Evolutionary conservation across 2,888 invertebrate genomes (phyloP).

Genomic region (Archips xylosteana): DNA sequence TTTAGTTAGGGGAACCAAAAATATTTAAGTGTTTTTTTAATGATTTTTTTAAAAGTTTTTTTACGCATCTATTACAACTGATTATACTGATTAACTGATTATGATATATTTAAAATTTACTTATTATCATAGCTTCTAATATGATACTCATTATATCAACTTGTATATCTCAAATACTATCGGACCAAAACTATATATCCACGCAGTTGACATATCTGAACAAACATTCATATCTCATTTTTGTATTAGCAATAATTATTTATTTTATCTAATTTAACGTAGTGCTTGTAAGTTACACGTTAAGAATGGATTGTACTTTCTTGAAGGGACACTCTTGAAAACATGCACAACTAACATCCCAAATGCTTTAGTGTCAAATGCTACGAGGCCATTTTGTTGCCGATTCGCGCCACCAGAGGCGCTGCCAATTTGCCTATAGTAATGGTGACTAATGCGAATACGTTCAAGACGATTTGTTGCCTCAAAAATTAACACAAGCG

Average conservation of each 20-base stretch:
- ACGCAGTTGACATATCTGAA: constrained; percentile 78
- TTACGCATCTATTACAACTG: constrained; percentile 19
- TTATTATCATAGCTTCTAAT: constrained; percentile 39
- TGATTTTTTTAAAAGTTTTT: constrained; percentile 14
- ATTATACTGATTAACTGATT: constrained; percentile 1
- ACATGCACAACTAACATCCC: not conserved
- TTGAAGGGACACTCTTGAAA: not conserved
- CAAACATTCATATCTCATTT: constrained; percentile 73
- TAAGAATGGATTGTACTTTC: constrained; percentile 8
- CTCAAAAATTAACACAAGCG: too few species aligned
- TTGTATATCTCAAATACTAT: constrained; percentile 50
- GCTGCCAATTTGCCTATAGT: too few species aligned
- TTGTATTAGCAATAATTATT: constrained; percentile 70
- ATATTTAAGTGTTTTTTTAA: constrained; percentile 15
- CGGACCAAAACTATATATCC: constrained; percentile 76
- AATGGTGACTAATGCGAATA: too few species aligned
- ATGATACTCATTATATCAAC: constrained; percentile 21
- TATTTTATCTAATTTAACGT: constrained; percentile 32
- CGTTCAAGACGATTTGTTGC: too few species aligned
- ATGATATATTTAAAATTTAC: constrained; percentile 44
- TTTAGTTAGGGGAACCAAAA: constrained; percentile 25
- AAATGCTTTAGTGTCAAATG: not conserved
- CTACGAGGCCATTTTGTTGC: too few species aligned
- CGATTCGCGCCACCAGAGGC: too few species aligned
- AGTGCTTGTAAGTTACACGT: constrained; percentile 17